phyloP scores from a whole-genome alignment of 2,113 vertebrate species.

The Cochlearius cochlearius region DNA sequence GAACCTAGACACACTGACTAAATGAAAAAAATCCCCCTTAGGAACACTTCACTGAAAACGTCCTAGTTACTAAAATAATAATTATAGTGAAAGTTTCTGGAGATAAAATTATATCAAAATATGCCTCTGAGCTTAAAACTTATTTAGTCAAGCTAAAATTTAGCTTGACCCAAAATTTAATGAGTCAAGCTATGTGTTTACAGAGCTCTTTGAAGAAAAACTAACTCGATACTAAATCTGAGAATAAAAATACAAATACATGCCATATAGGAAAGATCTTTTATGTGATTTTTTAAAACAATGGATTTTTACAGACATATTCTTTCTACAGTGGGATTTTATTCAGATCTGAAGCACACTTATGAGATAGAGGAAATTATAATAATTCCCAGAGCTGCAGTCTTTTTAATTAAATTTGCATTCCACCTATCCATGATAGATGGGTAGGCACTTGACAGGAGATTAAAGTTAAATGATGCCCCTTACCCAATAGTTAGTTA shows the following conservation, averaged over 20 bases:
- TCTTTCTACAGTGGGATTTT: not conserved
- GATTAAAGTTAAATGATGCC: slow-evolving; percentile 5
- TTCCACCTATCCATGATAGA: slow-evolving; percentile 5
- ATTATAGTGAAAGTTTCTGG: slow-evolving; percentile 24
- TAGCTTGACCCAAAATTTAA: not conserved
- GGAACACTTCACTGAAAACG: slow-evolving; percentile 24
- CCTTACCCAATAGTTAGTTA: not conserved
- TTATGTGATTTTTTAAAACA: not conserved
- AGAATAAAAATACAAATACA: not conserved
- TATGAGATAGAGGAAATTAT: not conserved
- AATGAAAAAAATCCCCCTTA: not conserved
- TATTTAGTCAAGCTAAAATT: slow-evolving; percentile 41
- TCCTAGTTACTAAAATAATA: slow-evolving; percentile 38
- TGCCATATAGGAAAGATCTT: not conserved
- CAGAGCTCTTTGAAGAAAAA: not conserved
- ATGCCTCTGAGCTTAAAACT: slow-evolving; percentile 36
- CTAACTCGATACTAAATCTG: not conserved
- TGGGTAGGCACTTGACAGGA: not conserved
- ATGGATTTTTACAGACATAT: not conserved
- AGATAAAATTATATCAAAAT: slow-evolving; percentile 43
- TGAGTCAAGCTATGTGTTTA: not conserved
- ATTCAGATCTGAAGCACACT: not conserved
- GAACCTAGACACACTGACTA: slow-evolving; percentile 22
- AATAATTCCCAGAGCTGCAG: slow-evolving; percentile 10
- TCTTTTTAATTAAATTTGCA: slow-evolving; percentile 53